Percentiles rank a stretch among this genome's conserved stretches.
These are phyloP conservation scores for Protaetia brevitarsis DNA, from an alignment of 1,140 invertebrate species.

Conservation along the genomic window DNA sequence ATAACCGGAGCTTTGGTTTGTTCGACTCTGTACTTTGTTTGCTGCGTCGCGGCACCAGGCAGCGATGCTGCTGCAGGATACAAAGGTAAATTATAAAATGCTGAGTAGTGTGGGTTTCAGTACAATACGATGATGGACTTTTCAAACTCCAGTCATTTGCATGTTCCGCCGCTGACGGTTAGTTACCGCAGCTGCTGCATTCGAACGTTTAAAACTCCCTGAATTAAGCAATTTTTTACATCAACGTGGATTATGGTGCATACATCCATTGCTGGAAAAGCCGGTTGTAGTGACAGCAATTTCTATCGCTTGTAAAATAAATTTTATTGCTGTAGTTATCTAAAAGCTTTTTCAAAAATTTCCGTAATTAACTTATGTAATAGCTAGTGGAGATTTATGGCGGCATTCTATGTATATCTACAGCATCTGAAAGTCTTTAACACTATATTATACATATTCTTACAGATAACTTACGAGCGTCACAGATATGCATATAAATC, in stretches of 20 bases:
- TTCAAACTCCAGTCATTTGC: conserved; percentile 17
- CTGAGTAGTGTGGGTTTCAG: conserved; percentile 15
- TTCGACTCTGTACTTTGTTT: conserved; percentile 25
- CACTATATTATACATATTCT: too few species aligned
- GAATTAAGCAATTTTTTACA: conserved; percentile 6
- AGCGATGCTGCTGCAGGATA: conserved; percentile 4
- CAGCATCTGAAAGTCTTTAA: too few species aligned
- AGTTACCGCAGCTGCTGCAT: conserved; percentile 9
- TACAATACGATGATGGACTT: conserved; percentile 15
- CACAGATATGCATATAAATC: too few species aligned
- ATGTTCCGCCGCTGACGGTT: conserved; percentile 1
- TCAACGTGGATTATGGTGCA: neutral
- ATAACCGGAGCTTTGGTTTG: conserved; percentile 26
- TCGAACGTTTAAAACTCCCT: conserved; percentile 3
- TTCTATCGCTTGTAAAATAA: neutral
- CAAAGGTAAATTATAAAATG: conserved; percentile 32
- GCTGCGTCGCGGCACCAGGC: neutral
- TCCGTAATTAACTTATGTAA: too few species aligned
- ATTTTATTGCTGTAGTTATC: neutral
- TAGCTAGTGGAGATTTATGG: too few species aligned
- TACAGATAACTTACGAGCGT: too few species aligned
- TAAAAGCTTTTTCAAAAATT: conserved; percentile 19
- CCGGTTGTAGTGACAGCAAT: neutral
- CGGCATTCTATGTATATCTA: neutral
- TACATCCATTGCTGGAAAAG: neutral